A percentile compares a stretch with the other conserved stretches of the same genome.
These are phyloP conservation scores for Aix galericulata DNA, from an alignment of 2,113 vertebrate genomes.

Conservation along the genomic window DNA sequence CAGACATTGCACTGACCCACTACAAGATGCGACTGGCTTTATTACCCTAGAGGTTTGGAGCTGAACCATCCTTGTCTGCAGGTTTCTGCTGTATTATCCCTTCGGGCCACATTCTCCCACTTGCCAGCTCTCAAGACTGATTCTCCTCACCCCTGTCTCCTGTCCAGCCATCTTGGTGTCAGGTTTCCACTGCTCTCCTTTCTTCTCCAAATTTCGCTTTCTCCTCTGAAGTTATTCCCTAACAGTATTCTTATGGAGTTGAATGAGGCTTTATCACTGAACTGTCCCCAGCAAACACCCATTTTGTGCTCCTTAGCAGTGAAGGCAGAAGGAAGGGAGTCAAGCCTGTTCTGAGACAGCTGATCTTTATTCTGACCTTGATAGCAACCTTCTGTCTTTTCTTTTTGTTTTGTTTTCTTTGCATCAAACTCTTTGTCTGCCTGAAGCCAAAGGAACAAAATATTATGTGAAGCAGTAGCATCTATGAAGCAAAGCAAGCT, in stretches of 20 bases:
- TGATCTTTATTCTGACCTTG: slow-evolving; percentile 29
- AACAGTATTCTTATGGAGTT: neutral
- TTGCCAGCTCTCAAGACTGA: neutral
- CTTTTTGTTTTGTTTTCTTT: slow-evolving; percentile 1
- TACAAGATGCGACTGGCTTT: neutral
- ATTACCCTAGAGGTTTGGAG: neutral
- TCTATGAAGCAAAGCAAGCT: neutral
- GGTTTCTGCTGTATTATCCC: neutral
- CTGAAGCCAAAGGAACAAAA: slow-evolving; percentile 14
- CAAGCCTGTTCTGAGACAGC: neutral
- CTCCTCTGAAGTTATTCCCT: neutral
- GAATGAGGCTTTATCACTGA: neutral
- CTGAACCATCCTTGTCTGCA: neutral
- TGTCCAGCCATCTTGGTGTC: neutral
- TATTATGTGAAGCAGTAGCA: slow-evolving; percentile 5
- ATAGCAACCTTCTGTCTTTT: neutral
- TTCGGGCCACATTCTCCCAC: neutral
- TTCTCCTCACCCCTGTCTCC: neutral
- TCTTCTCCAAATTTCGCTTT: neutral
- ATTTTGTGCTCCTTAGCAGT: neutral
- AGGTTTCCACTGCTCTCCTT: neutral
- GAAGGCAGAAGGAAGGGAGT: neutral
- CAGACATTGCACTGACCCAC: neutral
- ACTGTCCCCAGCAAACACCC: neutral
- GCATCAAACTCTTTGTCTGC: neutral